Base-by-base conservation (phyloP, 2,797 vertebrate species). In the Labeo calbasu region DNA sequence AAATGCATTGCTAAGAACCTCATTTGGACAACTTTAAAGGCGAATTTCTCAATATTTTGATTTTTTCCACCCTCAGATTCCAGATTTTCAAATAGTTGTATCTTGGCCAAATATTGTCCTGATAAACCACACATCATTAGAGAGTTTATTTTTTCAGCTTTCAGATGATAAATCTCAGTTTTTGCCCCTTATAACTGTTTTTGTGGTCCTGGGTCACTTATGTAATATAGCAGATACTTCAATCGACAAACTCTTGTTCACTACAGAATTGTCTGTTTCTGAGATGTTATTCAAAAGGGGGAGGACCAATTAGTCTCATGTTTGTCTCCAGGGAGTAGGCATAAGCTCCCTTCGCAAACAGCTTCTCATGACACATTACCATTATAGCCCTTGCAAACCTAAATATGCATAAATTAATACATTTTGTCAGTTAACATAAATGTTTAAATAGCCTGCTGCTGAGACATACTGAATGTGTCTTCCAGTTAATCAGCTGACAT, bases 301-400 rank as follows among this genome's bases (percentile, higher is more conserved):
- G 43, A 85, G 83, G 82, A 84, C 84, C 87, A 89, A 90, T 89
- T 87, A 86, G 79, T 83, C 65, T 21, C 51, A 65, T 77, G 69
- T 85, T 83, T 81, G 86, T 86, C 87, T 82, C 88, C 55, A 81
- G 86, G 84, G 83, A 87, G 83, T 83, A 86, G 80, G 77, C 59
- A 78, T 73, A 50, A 86, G 84, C 77, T 81, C 53, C 78, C 81
- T 84, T 82, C 78, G 79, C 50, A 69, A 83, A 66, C 83, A 85
- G 80, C 86, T 77, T 84, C 86, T 72, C 85, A 28, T 87, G 87
- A 86, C 61, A 77, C 82, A 79, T 50, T 63, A 85, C 77, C 75
- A 82, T 83, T 79, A 81, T 53, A 83, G 76, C 55, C 71, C 82
- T 50, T 80, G 59, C 70, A 75, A 85, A 66, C 72, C 51, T 75